Conservation (phyloP, 2,113 vertebrate genomes). For the Mus spicilegus region DNA sequence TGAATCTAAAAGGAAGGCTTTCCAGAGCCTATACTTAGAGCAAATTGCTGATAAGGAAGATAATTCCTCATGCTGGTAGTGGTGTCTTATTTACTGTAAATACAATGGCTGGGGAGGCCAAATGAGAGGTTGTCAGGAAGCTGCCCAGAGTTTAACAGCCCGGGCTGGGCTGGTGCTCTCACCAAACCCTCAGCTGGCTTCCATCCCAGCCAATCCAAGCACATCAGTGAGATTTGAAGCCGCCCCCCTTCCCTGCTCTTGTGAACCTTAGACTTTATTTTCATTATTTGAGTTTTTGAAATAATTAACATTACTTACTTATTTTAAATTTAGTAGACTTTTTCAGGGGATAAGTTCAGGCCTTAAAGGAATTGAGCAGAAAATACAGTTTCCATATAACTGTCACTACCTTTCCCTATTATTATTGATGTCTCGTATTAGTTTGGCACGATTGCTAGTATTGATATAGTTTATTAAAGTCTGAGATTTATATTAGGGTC, state of each 20-base stretch:
- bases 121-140: slow-evolving; percentile 63
- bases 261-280: background rate
- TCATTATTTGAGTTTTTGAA: slow-evolving; percentile 6
- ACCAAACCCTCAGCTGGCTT: background rate
- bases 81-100: slow-evolving; percentile 63
- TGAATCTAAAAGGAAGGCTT: slow-evolving; percentile 52
- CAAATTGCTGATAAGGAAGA: slow-evolving; percentile 45
- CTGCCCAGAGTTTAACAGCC: slow-evolving; percentile 24
- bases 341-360: background rate
- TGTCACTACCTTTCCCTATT: background rate
- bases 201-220: background rate
- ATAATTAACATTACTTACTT: background rate
- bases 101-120: slow-evolving; percentile 36
- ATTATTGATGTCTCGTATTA: background rate
- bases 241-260: background rate
- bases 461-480: background rate
- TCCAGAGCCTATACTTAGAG: slow-evolving; percentile 35
- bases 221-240: background rate
- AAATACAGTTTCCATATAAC: background rate
- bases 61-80: background rate
- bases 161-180: background rate
- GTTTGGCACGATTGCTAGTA: background rate
- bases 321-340: slow-evolving; percentile 18
- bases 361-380: background rate
- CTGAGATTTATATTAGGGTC: background rate